Evolutionary conservation across 2,113 vertebrate species (phyloP), one percentile per base, ranked within the genome.

Genomic region (Trogon surrucura): DNA sequence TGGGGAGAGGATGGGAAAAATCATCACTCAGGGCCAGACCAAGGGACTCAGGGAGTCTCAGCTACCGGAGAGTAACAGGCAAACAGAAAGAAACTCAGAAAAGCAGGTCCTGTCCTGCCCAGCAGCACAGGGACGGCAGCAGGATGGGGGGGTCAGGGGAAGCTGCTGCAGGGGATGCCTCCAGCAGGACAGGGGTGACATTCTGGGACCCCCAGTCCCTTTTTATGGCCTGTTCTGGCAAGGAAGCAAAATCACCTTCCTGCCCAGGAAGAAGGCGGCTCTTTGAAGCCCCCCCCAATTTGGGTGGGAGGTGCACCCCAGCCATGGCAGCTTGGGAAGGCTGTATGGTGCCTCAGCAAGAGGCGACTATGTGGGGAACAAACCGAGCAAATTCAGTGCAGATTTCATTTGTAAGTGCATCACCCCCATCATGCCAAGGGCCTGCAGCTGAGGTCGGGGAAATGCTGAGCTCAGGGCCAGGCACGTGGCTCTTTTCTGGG

Each of bases 311-410:
- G 44, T 29, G 44, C 32, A 30, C 25, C 70, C 53, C 67, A 25
- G 18, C 10, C 69, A 81, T 20, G 0, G 36, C 0, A 1, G 29
- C 17, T 32, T 7, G 19, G 11, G 73, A 41, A 41, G 17, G 56
- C 22, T 71, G 47, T 36, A 7, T 3, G 1, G 12, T 4, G 10
- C 14, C 26, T 30, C 29, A 74, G 48, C 30, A 27, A 18, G 57
- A 58, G 12, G 17, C 0, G 1, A 6, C 48, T 5, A 0, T 18
- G 13, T 0, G 0, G 15, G 86, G 15, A 9, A 3, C 0, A 3
- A 29, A 48, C 38, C 1, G 0, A 10, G 29, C 29, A 86, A 8
- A 48, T 41, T 38, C 4, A 11, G 44, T 51, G 36, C 47, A 62
- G n/a, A 57, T 30, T 77, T 6, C 2, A 15, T 29, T 25, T 69